phyloP scores from a whole-genome alignment of 2,888 invertebrate genomes.

The Eupelmus urozonus region DNA sequence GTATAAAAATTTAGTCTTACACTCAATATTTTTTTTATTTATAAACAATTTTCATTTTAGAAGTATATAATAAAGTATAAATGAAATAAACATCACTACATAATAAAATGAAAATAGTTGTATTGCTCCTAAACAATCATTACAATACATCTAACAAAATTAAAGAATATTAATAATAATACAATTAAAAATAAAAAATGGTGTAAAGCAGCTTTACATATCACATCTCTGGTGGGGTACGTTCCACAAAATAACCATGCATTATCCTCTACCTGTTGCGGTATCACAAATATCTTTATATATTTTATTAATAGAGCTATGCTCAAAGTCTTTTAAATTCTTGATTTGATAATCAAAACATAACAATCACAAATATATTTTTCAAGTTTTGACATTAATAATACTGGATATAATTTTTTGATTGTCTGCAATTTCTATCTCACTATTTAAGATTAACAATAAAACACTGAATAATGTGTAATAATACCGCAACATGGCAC shows the following conservation, averaged over 20 bases:
- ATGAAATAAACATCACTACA: conserved; percentile 48
- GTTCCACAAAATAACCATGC: conserved; percentile 61
- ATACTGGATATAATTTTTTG: conserved; percentile 49
- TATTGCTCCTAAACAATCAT: conserved; percentile 67
- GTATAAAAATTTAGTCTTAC: conserved; percentile 28
- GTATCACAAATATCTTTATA: conserved; percentile 51
- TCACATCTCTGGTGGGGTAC: conserved; percentile 75
- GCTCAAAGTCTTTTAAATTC: conserved; percentile 30
- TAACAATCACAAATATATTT: conserved; percentile 27
- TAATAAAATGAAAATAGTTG: conserved; percentile 60
- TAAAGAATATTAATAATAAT: conserved; percentile 71
- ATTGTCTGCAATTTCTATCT: conserved; percentile 23
- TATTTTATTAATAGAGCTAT: conserved; percentile 24
- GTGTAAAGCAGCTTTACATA: conserved; percentile 77
- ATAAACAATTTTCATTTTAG: conserved; percentile 39
- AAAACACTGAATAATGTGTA: conserved; percentile 31
- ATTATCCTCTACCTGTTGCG: conserved; percentile 40
- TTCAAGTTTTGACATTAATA: conserved; percentile 36
- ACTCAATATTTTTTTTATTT: conserved; percentile 34
- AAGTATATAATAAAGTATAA: conserved; percentile 42
- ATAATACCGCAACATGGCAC: conserved; percentile 61
- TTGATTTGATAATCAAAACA: conserved; percentile 19
- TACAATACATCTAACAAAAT: conserved; percentile 70
- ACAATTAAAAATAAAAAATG: conserved; percentile 70
- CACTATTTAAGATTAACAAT: conserved; percentile 13